These are phyloP conservation scores for Oxystoma pomonae DNA, from an alignment of 2,888 invertebrate genomes.

Conservation along the genomic window DNA sequence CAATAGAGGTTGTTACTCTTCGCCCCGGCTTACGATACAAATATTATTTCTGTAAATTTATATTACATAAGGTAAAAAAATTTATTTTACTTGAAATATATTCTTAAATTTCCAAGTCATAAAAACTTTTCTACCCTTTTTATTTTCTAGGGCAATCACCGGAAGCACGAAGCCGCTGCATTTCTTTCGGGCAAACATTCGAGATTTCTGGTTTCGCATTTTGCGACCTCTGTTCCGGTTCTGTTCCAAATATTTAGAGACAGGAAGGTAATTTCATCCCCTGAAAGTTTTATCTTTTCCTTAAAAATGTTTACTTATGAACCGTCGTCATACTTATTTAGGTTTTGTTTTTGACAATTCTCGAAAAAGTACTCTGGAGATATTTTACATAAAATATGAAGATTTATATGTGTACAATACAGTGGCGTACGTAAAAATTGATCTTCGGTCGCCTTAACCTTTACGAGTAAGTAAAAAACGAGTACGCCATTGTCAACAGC, in stretches of 20 bases:
- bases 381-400: too few relatives aligned
- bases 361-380: too few relatives aligned
- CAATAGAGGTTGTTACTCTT: too few relatives aligned
- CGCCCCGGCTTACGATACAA: too few relatives aligned
- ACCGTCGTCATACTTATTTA: too few relatives aligned
- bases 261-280: background rate
- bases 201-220: background rate
- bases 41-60: too few relatives aligned
- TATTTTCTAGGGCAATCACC: background rate
- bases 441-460: too few relatives aligned
- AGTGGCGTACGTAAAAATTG: too few relatives aligned
- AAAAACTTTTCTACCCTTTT: background rate
- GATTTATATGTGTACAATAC: too few relatives aligned
- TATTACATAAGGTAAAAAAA: slow-evolving; percentile 2
- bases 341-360: too few relatives aligned
- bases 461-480: too few relatives aligned
- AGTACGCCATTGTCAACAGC: too few relatives aligned
- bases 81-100: background rate
- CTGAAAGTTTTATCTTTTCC: background rate
- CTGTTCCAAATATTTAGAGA: slow-evolving; percentile 22
- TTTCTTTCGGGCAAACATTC: background rate
- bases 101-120: background rate
- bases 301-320: background rate
- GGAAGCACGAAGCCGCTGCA: background rate
- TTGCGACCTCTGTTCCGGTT: slow-evolving; percentile 17